Percentiles rank a stretch among this genome's conserved stretches.
These are phyloP conservation scores for Marcusenius ussheri DNA, from an alignment of 2,113 vertebrate species.

Conservation along the genomic window DNA sequence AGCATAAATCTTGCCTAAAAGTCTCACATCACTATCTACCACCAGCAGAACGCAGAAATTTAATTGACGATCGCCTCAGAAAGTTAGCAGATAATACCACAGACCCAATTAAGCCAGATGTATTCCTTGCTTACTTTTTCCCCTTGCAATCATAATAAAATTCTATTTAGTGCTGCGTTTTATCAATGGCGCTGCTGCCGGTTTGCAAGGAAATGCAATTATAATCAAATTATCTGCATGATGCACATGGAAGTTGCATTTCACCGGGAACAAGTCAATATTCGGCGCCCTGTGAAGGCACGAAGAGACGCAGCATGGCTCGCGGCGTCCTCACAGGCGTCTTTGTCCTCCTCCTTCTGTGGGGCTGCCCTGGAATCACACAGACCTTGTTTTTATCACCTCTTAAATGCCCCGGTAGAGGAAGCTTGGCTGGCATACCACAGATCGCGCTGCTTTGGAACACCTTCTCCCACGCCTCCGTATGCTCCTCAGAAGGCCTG, in stretches of 20 bases:
- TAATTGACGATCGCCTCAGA: background rate
- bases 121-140: background rate
- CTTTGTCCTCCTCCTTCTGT: background rate
- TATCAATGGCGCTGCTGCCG: background rate
- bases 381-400: background rate
- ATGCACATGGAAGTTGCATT: background rate
- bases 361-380: background rate
- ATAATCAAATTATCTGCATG: conserved; percentile 5
- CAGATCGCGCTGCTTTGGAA: background rate
- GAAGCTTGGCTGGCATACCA: background rate
- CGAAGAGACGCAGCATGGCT: no score
- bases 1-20: background rate
- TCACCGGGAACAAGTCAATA: background rate
- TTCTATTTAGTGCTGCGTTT: conserved; percentile 6
- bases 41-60: background rate
- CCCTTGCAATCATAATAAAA: background rate
- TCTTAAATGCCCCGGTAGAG: background rate
- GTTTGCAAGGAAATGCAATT: conserved; percentile 12
- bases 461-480: background rate
- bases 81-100: background rate
- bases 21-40: background rate
- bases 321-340: background rate
- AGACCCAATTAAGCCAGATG: background rate
- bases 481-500: background rate
- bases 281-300: background rate